phyloP scores from a whole-genome alignment of 2,888 invertebrate species.

The Morpho achilles region DNA sequence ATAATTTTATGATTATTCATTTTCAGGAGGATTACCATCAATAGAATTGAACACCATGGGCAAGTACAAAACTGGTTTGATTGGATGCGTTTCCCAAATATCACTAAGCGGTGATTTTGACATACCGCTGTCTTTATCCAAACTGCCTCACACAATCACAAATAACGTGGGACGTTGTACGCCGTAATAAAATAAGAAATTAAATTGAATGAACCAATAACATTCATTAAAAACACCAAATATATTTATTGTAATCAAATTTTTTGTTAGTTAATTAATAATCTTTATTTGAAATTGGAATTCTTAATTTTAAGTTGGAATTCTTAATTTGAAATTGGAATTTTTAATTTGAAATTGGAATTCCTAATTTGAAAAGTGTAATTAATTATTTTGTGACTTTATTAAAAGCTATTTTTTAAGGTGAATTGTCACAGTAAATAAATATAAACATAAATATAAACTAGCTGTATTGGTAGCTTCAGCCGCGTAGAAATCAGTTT shows the following conservation, averaged over 20 bases:
- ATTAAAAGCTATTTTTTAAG: not conserved
- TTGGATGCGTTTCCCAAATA: slow-evolving; percentile 91
- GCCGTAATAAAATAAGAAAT: slow-evolving; percentile 43
- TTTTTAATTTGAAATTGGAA: too few species aligned
- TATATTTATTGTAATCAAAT: slow-evolving; percentile 15
- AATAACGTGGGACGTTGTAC: slow-evolving; percentile 72
- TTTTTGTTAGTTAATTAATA: too few species aligned
- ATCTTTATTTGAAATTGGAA: too few species aligned
- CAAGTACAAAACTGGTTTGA: slow-evolving; percentile 86
- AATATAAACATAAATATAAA: too few species aligned
- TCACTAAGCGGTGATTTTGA: slow-evolving; percentile 89
- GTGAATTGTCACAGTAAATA: not conserved
- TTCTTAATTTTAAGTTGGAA: too few species aligned
- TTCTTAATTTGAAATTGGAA: too few species aligned
- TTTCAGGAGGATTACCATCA: slow-evolving; percentile 88
- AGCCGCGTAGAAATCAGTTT: too few species aligned
- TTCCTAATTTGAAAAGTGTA: too few species aligned
- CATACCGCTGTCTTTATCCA: slow-evolving; percentile 83
- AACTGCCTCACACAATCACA: slow-evolving; percentile 80
- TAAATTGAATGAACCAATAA: slow-evolving; percentile 24
- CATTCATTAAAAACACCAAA: slow-evolving; percentile 33
- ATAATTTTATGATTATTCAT: not conserved
- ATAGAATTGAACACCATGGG: slow-evolving; percentile 84
- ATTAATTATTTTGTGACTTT: not conserved
- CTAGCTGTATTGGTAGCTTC: too few species aligned